Percentiles rank a stretch among this genome's conserved stretches.
phyloP scores from a whole-genome alignment of 2,797 vertebrate species.

The Epinephelus coioides region DNA sequence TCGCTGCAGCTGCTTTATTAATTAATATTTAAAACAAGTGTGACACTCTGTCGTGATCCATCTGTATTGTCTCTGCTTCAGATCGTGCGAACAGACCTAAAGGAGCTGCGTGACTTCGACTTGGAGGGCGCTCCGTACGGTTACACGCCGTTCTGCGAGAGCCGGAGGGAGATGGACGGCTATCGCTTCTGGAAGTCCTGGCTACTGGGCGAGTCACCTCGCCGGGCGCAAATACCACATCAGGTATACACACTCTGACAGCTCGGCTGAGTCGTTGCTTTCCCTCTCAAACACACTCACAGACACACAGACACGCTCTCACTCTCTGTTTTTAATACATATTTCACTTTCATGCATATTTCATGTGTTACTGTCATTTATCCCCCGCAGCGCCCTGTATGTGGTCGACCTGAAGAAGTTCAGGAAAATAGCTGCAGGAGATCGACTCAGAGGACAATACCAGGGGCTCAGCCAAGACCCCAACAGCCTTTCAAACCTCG shows the following conservation, averaged over 20 bases:
- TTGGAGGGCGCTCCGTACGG: slow-evolving; percentile 97
- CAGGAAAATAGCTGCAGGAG: slow-evolving; percentile 97
- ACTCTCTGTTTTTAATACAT: neutral
- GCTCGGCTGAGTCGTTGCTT: neutral
- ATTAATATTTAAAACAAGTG: neutral
- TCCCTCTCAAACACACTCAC: neutral
- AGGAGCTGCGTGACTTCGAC: slow-evolving; percentile 94
- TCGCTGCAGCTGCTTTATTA: too few species aligned
- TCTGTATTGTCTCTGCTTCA: slow-evolving; percentile 56
- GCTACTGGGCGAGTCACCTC: slow-evolving; percentile 98
- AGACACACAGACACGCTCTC: neutral
- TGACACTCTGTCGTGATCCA: neutral
- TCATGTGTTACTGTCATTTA: neutral
- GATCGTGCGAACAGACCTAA: slow-evolving; percentile 98
- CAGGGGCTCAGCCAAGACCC: slow-evolving; percentile 98
- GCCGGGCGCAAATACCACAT: slow-evolving; percentile 98
- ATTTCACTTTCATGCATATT: neutral
- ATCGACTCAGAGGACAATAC: slow-evolving; percentile 96
- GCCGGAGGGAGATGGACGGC: slow-evolving; percentile 96
- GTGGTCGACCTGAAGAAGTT: slow-evolving; percentile 99
- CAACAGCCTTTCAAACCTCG: slow-evolving; percentile 98
- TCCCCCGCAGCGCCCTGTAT: slow-evolving; percentile 90
- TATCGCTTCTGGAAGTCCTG: slow-evolving; percentile 98
- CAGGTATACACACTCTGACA: slow-evolving; percentile 83
- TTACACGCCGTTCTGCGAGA: slow-evolving; percentile 98